phyloP scores from a whole-genome alignment of 2,888 invertebrate species.

The Metalampra italica region DNA sequence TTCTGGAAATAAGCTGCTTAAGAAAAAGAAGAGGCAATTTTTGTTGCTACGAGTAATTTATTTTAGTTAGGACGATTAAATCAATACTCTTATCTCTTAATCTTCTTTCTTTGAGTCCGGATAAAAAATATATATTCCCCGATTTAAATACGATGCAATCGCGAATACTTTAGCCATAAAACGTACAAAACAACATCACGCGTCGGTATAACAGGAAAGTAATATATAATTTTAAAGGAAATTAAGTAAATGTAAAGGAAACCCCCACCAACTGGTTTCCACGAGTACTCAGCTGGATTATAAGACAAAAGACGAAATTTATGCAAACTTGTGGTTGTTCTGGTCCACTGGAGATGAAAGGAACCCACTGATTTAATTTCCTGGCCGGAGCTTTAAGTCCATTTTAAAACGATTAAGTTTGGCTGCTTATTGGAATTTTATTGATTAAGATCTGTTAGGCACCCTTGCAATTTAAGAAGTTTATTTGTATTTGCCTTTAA shows the following conservation, averaged over 20 bases:
- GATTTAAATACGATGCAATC: no score
- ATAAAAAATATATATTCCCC: no score
- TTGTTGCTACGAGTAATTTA: no score
- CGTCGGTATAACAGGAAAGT: no score
- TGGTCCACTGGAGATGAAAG: not conserved
- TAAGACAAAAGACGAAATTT: conserved; percentile 4
- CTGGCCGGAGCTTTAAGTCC: not conserved
- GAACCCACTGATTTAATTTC: not conserved
- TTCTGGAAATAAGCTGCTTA: conserved; percentile 16
- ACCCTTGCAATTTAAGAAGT: not conserved
- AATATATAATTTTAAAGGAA: no score
- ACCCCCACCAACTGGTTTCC: conserved; percentile 1
- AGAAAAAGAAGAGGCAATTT: conserved; percentile 12
- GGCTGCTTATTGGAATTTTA: not conserved
- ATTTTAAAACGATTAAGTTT: not conserved
- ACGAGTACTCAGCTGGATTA: not conserved
- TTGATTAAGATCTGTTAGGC: not conserved
- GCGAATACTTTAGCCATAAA: no score
- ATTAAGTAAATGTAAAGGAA: conserved; percentile 3
- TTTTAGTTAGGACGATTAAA: no score
- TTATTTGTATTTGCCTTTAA: no score
- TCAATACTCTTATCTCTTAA: no score
- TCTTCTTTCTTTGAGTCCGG: no score
- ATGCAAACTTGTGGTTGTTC: conserved; percentile 3
- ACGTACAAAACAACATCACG: no score